phyloP scores from a whole-genome alignment of 1,140 invertebrate species.

The Papilio machaon region DNA sequence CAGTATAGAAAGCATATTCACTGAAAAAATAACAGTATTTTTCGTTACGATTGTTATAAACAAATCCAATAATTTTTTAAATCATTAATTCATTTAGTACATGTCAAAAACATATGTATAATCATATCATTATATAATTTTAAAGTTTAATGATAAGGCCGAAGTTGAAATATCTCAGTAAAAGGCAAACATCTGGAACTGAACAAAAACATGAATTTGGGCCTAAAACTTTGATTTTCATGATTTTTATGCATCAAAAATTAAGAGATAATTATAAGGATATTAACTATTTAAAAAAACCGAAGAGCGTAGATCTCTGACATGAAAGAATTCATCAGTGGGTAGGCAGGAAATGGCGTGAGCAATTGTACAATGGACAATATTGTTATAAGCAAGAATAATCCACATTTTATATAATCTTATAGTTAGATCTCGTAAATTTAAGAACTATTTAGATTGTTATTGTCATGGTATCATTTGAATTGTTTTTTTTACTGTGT shows the following conservation, averaged over 20 bases:
- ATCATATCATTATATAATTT: slow-evolving; percentile 7
- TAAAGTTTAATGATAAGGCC: neutral
- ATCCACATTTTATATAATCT: slow-evolving; percentile 76
- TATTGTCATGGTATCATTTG: slow-evolving; percentile 43
- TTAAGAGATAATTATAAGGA: neutral
- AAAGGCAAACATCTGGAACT: neutral
- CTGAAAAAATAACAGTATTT: neutral
- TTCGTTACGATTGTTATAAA: neutral
- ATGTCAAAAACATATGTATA: slow-evolving; percentile 1
- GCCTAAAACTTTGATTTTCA: neutral
- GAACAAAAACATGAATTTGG: neutral
- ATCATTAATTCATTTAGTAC: neutral
- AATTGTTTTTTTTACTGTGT: too few species aligned
- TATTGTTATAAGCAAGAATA: slow-evolving; percentile 78
- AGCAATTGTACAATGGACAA: slow-evolving; percentile 78
- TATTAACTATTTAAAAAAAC: neutral
- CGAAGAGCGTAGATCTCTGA: neutral
- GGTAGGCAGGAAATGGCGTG: slow-evolving; percentile 37
- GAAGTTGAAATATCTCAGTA: neutral
- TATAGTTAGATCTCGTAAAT: slow-evolving; percentile 69
- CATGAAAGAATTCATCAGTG: neutral
- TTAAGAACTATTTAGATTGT: slow-evolving; percentile 64
- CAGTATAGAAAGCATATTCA: neutral
- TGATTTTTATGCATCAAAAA: neutral
- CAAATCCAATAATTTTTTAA: neutral